Evolutionary conservation across 2,797 vertebrate species (phyloP), one percentile per base, ranked within the genome.

Genomic region (Mormyrops boulengeri): DNA sequence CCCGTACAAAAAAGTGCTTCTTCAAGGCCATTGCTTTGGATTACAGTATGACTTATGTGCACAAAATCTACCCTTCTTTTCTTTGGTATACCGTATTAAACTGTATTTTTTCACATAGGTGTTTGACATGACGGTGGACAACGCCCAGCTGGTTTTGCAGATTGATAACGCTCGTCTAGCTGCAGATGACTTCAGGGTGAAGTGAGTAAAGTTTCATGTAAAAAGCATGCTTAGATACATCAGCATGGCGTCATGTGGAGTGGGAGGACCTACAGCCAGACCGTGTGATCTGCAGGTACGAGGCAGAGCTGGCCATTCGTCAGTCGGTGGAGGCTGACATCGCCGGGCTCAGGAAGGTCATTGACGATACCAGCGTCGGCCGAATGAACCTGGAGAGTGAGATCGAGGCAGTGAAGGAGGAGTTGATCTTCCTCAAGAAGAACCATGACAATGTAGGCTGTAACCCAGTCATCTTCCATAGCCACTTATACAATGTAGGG

Each of bases 151-250:
- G 0, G 95, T 97, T 89, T 97, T 99, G 91, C 98, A 98, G 95
- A 98, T 99, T 0, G 98, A 99, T 95, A 99, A 99, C 0, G 97
- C 98, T 2, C 97, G 97, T 1, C 96, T 99, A 88, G 98, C 98
- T 0, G 96, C 96, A 0, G 97, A 99, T 0, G 98, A 99, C 93
- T 99, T 99, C 94, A 96, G 96, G 94, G 96, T 99, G 49, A 99
- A 99, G 98, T 99, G 94, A 73, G 96, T 94, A 14, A 52, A 73
- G 41, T 8, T 50, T 9, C 19, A 11, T 34, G 11, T 34, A 30
- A 34, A 34, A 14, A 30, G 66, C 4, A 73, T 34, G 66, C 66
- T 38, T 38, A 38, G 66, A 17, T 12, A 12, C 47, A 85, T 3
- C 22, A 52, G 44, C n/a, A 50, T 14, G 14, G 9, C 2, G 11